Evolutionary conservation across 2,888 invertebrate genomes (phyloP), one percentile per base, ranked within the genome.

Genomic region (Tromatobia lineatoria): DNA sequence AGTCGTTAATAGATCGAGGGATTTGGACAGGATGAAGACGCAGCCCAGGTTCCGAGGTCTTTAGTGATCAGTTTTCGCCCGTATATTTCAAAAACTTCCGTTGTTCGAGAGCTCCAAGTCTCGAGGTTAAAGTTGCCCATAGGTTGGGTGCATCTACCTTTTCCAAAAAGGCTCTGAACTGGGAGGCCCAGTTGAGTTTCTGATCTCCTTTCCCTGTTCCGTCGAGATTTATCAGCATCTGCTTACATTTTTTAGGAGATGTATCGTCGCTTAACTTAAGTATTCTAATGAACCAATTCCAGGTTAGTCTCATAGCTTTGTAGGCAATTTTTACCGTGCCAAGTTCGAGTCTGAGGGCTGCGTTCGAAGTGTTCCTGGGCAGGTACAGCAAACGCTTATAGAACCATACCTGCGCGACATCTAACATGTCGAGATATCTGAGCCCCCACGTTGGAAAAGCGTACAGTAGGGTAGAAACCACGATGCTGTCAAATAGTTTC

Each of bases 371-470:
- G 13, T 45, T 45, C 13, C 45, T 3, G 1, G 45, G 45, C 2
- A 45, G 45, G 13, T 13, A 45, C 13, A 45, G 13, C 45, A 45
- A 13, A 13, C 45, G 45, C 3, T 45, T 45, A 45, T 13, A 45
- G 13, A 45, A 45, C 45, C 45, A 3, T 45, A 13, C 18, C 23
- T 85, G 85, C 8, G 75, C 79, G 8, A 66, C 7, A 45, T 85
- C 85, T 0, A 85, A 11, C 8, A 64, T 34, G 15, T 75, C 75
- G 13, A 78, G 23, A 23, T 85, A 83, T n/a, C 71, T 77, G 6
- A 85, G 38, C 7, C 83, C 70, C 85, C 83, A 85, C 1, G 78
- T 45, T 13, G 83, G 81, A 7, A 74, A 73, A 18, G 81, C 74
- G 23, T 86, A 86, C 7, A 73, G 15, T 11, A 86, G 42, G 6